phyloP scores from a whole-genome alignment of 2,797 vertebrate genomes.

The Leuciscus waleckii region DNA sequence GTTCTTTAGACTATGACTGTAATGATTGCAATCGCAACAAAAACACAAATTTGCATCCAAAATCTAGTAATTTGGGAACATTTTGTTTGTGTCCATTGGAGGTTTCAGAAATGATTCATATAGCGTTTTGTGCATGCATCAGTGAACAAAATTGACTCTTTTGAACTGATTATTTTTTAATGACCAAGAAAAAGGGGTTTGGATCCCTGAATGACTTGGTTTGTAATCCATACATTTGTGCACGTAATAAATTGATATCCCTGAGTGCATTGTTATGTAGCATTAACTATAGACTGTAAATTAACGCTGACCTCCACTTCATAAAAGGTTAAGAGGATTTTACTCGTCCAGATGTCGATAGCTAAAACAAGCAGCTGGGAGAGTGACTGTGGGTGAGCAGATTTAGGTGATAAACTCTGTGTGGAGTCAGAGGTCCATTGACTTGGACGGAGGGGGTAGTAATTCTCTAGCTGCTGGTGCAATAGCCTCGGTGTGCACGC shows the following conservation, averaged over 20 bases:
- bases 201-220: background rate
- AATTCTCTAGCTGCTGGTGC: slow-evolving; percentile 48
- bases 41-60: background rate
- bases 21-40: background rate
- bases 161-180: background rate
- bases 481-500: slow-evolving; percentile 28
- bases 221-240: slow-evolving; percentile 13
- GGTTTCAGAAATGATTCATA: background rate
- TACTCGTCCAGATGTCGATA: slow-evolving; percentile 44
- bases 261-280: slow-evolving; percentile 18
- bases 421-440: slow-evolving; percentile 55
- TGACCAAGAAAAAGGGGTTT: too few species aligned
- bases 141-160: background rate
- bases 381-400: slow-evolving; percentile 23
- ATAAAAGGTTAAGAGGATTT: slow-evolving; percentile 48
- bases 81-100: background rate
- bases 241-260: slow-evolving; percentile 24
- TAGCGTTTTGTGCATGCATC: background rate
- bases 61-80: background rate
- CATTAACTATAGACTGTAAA: slow-evolving; percentile 43
- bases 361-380: slow-evolving; percentile 38
- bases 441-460: slow-evolving; percentile 42
- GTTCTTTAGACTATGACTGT: background rate
- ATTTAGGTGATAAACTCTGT: slow-evolving; percentile 57
- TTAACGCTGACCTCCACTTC: slow-evolving; percentile 22